Conservation (phyloP, 2,113 vertebrate genomes). For the Gallinago media region DNA sequence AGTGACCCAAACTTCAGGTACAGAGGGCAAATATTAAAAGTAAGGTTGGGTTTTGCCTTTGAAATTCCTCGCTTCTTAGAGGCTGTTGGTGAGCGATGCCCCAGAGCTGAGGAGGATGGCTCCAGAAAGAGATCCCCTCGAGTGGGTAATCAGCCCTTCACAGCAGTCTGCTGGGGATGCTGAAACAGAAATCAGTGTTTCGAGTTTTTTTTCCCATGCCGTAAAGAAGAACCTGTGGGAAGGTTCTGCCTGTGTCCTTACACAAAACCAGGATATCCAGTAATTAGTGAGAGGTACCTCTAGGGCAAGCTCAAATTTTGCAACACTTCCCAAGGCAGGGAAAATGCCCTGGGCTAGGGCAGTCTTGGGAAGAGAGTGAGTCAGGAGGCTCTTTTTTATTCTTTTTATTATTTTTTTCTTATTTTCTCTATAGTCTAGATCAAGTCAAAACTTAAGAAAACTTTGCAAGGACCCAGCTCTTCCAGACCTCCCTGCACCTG, state of each 20-base stretch:
- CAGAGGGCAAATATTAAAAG: constrained; percentile 56
- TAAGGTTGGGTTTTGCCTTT: constrained; percentile 36
- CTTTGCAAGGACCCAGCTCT: neutral
- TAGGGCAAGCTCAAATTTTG: constrained; percentile 54
- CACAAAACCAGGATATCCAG: constrained; percentile 70
- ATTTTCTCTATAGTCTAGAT: neutral
- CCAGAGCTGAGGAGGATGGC: constrained; percentile 42
- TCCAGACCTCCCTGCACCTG: neutral
- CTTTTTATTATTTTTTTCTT: too few relatives aligned
- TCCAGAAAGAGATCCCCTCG: constrained; percentile 54
- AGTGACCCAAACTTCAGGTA: constrained; percentile 56
- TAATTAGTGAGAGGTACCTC: constrained; percentile 56
- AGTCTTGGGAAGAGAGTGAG: constrained; percentile 66
- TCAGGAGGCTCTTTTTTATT: neutral
- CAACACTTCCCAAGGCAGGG: constrained; percentile 68
- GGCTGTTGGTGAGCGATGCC: constrained; percentile 34
- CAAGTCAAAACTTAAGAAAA: neutral
- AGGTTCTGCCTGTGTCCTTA: constrained; percentile 61
- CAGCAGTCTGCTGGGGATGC: constrained; percentile 37
- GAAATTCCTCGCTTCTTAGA: constrained; percentile 34
- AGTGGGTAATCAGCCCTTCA: constrained; percentile 39
- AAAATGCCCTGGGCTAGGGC: constrained; percentile 53
- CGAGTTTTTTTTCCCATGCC: constrained; percentile 52
- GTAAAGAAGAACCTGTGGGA: constrained; percentile 58
- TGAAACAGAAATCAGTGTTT: constrained; percentile 29